Conservation (phyloP, 2,113 vertebrate genomes). For the Ctenodactylus gundi region DNA sequence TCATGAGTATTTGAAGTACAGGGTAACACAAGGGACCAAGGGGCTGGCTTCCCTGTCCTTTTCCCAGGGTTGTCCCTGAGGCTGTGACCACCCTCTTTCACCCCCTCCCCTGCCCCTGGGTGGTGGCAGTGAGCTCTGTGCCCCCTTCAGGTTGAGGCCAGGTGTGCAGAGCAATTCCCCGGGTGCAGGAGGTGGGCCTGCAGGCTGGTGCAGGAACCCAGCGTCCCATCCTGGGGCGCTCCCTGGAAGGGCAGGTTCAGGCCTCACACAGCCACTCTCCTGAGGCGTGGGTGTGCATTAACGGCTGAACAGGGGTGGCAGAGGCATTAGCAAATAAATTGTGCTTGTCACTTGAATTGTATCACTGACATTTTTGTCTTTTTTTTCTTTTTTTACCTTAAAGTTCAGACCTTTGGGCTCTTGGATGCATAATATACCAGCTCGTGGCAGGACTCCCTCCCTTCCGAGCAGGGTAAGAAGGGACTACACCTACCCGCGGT, state of each 20-base stretch:
- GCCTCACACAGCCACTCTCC: not conserved
- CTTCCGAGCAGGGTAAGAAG: conserved; percentile 96
- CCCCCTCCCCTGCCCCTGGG: fast-evolving
- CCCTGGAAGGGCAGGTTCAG: not conserved
- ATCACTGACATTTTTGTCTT: conserved; percentile 22
- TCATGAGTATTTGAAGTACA: not conserved
- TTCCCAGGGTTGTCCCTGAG: too few relatives aligned
- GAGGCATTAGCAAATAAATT: not conserved
- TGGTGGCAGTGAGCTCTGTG: not conserved
- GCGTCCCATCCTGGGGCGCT: too few relatives aligned
- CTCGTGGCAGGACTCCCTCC: conserved; percentile 98
- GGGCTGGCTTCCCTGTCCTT: not conserved
- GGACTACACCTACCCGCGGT: too few relatives aligned
- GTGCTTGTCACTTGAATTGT: not conserved
- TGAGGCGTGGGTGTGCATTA: not conserved
- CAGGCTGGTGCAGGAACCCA: not conserved
- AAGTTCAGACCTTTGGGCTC: conserved; percentile 97
- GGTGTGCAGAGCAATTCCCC: not conserved
- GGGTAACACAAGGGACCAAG: not conserved
- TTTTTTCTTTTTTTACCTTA: conserved; percentile 58
- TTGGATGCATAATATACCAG: conserved; percentile 99
- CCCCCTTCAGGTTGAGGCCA: not conserved
- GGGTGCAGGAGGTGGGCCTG: not conserved
- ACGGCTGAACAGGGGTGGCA: not conserved
- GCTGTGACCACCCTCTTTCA: too few relatives aligned